These are phyloP conservation scores for Lepus timidus DNA, from an alignment of 2,113 vertebrate species.

Conservation along the genomic window DNA sequence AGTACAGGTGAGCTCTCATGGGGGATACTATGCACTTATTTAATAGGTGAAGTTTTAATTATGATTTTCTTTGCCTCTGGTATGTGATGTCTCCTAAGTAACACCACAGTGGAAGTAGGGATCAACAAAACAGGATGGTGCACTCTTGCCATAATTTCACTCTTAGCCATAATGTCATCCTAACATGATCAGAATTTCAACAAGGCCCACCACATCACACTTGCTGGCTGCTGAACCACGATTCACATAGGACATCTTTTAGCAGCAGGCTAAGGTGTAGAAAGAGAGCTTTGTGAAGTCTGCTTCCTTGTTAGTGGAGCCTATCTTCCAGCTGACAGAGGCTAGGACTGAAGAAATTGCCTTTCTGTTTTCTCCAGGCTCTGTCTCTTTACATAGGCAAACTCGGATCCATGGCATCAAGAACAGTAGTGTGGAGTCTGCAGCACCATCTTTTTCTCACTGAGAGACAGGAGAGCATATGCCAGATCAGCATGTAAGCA, in stretches of 20 bases:
- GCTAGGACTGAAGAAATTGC: slow-evolving; percentile 7
- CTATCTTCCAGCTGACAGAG: neutral
- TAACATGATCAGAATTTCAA: neutral
- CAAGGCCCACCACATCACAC: neutral
- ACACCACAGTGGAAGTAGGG: neutral
- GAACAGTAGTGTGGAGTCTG: neutral
- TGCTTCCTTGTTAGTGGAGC: neutral
- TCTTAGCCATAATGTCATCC: neutral
- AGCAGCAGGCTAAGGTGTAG: neutral
- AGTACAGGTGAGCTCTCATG: neutral
- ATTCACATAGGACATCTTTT: neutral
- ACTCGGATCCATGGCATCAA: neutral
- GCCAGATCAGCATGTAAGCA: neutral
- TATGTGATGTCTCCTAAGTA: neutral
- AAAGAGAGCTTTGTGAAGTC: neutral
- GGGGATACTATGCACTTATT: neutral
- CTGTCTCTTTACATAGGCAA: neutral
- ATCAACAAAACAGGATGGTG: neutral
- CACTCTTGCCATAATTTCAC: neutral
- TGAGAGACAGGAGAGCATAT: neutral
- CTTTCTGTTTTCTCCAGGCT: neutral
- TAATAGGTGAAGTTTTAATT: neutral
- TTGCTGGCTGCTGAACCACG: neutral
- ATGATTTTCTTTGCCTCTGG: neutral
- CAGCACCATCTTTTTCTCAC: neutral